Conservation (phyloP, 2,113 vertebrate genomes). For the Panthera uncia region DNA sequence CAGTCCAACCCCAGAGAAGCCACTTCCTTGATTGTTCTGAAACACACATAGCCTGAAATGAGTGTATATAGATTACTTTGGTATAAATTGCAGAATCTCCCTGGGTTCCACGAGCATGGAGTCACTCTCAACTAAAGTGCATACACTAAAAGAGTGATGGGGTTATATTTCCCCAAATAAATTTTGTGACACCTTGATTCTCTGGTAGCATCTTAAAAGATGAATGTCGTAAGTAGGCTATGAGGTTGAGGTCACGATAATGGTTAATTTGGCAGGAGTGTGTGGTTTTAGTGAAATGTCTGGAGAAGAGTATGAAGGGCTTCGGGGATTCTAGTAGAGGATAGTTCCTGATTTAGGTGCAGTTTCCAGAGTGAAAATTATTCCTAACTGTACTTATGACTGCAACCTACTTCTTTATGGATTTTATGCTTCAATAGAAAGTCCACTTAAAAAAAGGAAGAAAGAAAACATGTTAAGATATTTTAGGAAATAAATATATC, state of each 20-base stretch:
- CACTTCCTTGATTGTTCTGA: background rate
- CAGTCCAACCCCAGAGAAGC: background rate
- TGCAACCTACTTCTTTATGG: background rate
- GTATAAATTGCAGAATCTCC: background rate
- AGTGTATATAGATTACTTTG: background rate
- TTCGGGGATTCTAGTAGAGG: background rate
- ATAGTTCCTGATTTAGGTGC: background rate
- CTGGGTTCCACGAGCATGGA: background rate
- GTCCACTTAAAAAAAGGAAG: background rate
- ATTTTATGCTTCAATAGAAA: background rate
- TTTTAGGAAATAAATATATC: background rate
- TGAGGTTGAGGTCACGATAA: background rate
- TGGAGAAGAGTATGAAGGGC: background rate
- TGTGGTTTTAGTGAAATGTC: background rate
- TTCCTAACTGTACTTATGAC: background rate
- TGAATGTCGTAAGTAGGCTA: background rate
- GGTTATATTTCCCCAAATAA: background rate
- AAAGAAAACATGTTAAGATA: background rate
- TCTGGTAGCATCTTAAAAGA: background rate
- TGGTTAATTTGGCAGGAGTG: background rate
- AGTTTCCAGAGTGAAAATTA: background rate
- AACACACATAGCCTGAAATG: background rate
- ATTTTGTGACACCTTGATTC: background rate
- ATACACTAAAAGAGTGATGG: background rate
- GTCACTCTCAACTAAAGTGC: background rate